phyloP scores from a whole-genome alignment of 2,888 invertebrate species.

The Miltochrista miniata region DNA sequence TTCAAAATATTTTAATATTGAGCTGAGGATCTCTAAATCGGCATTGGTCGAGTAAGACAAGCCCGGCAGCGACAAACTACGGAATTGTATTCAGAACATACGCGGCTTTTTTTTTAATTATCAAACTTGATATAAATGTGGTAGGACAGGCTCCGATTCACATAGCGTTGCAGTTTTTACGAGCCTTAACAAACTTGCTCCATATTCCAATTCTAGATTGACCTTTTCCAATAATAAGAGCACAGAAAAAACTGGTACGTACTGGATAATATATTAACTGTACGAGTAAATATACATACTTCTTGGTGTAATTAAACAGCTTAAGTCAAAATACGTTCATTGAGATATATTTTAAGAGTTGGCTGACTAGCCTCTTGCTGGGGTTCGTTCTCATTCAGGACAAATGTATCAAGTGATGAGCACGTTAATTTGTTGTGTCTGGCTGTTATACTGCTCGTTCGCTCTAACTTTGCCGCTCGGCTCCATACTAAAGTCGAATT shows the following conservation, averaged over 20 bases:
- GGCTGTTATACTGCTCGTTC: no score
- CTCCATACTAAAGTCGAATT: no score
- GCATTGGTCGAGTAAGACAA: conserved; percentile 11
- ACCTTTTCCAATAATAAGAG: conserved; percentile 42
- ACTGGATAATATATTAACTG: conserved; percentile 1
- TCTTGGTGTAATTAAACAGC: background rate
- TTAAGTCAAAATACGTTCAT: no score
- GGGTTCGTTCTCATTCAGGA: no score
- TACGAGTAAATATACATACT: background rate
- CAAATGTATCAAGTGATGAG: no score
- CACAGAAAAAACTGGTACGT: conserved; percentile 30
- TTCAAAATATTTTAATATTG: background rate
- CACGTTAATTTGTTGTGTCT: no score
- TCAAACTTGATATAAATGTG: conserved; percentile 29
- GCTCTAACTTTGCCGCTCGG: no score
- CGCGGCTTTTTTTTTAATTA: conserved; percentile 27
- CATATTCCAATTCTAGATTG: conserved; percentile 45
- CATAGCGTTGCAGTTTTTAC: conserved; percentile 30
- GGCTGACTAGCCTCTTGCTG: no score
- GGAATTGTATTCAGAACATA: conserved; percentile 7
- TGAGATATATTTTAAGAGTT: no score
- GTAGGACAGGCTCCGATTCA: conserved; percentile 35
- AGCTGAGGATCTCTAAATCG: background rate
- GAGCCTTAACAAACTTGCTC: conserved; percentile 31
- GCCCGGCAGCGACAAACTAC: conserved; percentile 3